These are phyloP conservation scores for Dicyrtomina minuta DNA, from an alignment of 2,888 invertebrate genomes.

Conservation along the genomic window DNA sequence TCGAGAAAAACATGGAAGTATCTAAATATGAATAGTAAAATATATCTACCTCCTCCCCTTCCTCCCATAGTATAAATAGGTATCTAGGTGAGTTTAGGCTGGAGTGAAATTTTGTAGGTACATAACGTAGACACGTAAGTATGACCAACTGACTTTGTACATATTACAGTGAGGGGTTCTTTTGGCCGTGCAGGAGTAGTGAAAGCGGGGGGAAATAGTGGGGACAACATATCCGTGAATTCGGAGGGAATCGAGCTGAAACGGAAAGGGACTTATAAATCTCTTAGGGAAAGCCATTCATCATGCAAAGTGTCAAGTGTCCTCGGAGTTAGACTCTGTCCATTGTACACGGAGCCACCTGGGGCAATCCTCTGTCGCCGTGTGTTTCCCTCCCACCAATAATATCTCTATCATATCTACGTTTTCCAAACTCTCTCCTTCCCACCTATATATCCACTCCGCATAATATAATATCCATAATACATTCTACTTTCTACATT, in stretches of 20 bases:
- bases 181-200: slow-evolving; percentile 8
- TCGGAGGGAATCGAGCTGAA: slow-evolving; percentile 51
- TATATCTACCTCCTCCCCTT: no score
- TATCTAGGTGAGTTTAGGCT: no score
- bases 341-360: slow-evolving; percentile 53
- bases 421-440: background rate
- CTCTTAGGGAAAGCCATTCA: slow-evolving; percentile 54
- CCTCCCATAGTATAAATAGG: no score
- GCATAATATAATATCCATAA: background rate
- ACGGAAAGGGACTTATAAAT: slow-evolving; percentile 54
- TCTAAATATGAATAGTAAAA: no score
- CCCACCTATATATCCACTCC: background rate
- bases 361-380: slow-evolving; percentile 54
- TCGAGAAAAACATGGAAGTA: no score
- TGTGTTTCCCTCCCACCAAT: slow-evolving; percentile 40
- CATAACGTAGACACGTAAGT: no score
- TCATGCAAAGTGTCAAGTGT: slow-evolving; percentile 54
- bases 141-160: no score
- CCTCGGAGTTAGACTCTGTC: slow-evolving; percentile 51
- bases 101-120: no score
- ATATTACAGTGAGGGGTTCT: background rate
- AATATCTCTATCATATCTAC: slow-evolving; percentile 21
- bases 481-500: background rate
- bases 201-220: slow-evolving; percentile 27
- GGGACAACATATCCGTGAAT: slow-evolving; percentile 38